Percentiles rank a stretch among this genome's conserved stretches.
Evolutionary conservation across 53 echinoderm and acorn worm species (phyloP).

Genomic region (Holothuria leucospilota): DNA sequence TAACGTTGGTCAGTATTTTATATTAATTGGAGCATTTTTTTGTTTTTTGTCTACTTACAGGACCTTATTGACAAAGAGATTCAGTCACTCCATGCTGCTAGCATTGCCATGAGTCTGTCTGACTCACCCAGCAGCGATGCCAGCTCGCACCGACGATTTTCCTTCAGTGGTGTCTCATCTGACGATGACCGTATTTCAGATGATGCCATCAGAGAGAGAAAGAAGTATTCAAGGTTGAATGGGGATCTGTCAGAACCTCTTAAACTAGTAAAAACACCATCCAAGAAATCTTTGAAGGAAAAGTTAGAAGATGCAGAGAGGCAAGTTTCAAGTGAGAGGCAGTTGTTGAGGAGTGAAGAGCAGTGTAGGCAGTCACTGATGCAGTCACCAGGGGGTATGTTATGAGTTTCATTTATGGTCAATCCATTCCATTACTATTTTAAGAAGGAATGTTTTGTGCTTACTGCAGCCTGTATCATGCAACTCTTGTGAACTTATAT

Average conservation of each 20-base stretch:
- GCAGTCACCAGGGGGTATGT: constrained; percentile 19
- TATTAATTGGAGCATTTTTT: background rate
- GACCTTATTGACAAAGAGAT: constrained; percentile 87
- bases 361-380: background rate
- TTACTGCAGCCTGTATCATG: no score
- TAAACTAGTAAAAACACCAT: background rate
- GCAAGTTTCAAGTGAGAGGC: constrained; percentile 1
- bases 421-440: no score
- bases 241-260: constrained; percentile 24
- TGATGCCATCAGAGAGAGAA: constrained; percentile 14
- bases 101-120: constrained; percentile 67
- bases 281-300: constrained; percentile 19
- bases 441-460: no score
- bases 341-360: background rate
- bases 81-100: constrained; percentile 78
- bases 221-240: background rate
- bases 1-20: no score
- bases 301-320: constrained; percentile 35
- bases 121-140: constrained; percentile 3
- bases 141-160: constrained; percentile 3
- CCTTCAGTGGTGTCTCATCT: background rate
- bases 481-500: no score
- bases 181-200: background rate
- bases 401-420: no score
- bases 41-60: constrained; percentile 1